Conservation (phyloP, 1,140 invertebrate species). For the Colletes latitarsis region DNA sequence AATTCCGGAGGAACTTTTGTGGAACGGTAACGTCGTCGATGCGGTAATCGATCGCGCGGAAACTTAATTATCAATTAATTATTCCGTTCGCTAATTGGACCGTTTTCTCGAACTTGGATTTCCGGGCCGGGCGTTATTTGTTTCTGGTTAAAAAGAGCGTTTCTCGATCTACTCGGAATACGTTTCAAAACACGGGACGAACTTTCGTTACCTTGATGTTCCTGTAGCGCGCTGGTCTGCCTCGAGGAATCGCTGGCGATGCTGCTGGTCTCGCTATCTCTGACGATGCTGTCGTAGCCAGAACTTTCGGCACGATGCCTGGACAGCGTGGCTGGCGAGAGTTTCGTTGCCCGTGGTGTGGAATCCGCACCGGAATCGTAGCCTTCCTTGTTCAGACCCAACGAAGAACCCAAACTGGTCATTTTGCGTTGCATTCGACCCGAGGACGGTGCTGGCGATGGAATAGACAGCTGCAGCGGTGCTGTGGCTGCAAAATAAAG, state of each 20-base stretch:
- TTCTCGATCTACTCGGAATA: neutral
- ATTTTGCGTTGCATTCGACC: slow-evolving; percentile 82
- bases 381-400: slow-evolving; percentile 84
- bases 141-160: neutral
- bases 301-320: slow-evolving; percentile 88
- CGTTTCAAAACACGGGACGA: neutral
- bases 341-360: slow-evolving; percentile 89
- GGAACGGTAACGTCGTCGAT: neutral
- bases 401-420: slow-evolving; percentile 82
- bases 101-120: neutral
- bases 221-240: slow-evolving; percentile 84
- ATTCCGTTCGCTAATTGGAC: neutral
- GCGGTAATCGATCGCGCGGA: neutral
- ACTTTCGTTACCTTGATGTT: slow-evolving; percentile 78
- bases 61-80: neutral
- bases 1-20: neutral
- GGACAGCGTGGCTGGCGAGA: slow-evolving; percentile 87
- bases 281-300: slow-evolving; percentile 93
- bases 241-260: slow-evolving; percentile 89
- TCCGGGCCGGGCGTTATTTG: neutral
- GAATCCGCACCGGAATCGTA: slow-evolving; percentile 92
- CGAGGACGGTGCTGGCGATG: slow-evolving; percentile 80
- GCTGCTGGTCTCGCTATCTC: slow-evolving; percentile 93
- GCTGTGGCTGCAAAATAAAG: slow-evolving; percentile 59
- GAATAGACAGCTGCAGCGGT: slow-evolving; percentile 80